Evolutionary conservation across 2,797 vertebrate genomes (phyloP).

Genomic region (Manis crassicaudata): DNA sequence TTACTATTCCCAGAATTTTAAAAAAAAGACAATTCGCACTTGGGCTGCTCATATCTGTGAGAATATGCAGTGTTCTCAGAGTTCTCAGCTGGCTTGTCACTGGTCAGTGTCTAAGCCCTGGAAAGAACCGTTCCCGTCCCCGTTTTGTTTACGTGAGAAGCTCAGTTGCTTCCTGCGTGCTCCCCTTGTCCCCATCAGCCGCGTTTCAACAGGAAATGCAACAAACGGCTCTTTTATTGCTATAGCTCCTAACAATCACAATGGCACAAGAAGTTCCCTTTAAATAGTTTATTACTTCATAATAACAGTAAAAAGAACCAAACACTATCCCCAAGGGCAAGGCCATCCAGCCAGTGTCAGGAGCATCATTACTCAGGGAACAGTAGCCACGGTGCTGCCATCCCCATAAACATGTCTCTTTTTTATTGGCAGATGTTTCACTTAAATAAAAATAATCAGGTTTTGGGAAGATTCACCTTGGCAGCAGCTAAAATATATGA

Average conservation of each 20-base stretch:
- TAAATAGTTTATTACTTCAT: not conserved
- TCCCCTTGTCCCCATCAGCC: not conserved
- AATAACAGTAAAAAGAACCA: not conserved
- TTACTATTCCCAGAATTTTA: not conserved
- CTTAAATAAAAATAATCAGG: conserved; percentile 74
- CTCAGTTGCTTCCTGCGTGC: conserved; percentile 42
- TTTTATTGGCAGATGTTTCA: conserved; percentile 68
- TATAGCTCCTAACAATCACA: not conserved
- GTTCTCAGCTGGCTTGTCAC: not conserved
- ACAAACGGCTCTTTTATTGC: not conserved
- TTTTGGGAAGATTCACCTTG: conserved; percentile 71
- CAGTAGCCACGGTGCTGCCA: not conserved
- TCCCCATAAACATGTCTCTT: conserved; percentile 53
- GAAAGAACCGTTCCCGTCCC: not conserved
- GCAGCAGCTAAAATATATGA: conserved; percentile 55
- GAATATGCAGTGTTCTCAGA: not conserved
- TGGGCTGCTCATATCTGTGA: not conserved
- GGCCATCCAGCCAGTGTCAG: not conserved
- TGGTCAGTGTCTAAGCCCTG: conserved; percentile 22
- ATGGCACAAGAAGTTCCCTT: not conserved
- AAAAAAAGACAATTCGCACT: not conserved
- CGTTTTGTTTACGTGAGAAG: conserved; percentile 59
- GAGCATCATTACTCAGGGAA: not conserved
- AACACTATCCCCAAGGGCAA: not conserved
- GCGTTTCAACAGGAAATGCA: conserved; percentile 28